Base-by-base conservation (phyloP, 1,140 invertebrate species). In the Eumaeus atala region DNA sequence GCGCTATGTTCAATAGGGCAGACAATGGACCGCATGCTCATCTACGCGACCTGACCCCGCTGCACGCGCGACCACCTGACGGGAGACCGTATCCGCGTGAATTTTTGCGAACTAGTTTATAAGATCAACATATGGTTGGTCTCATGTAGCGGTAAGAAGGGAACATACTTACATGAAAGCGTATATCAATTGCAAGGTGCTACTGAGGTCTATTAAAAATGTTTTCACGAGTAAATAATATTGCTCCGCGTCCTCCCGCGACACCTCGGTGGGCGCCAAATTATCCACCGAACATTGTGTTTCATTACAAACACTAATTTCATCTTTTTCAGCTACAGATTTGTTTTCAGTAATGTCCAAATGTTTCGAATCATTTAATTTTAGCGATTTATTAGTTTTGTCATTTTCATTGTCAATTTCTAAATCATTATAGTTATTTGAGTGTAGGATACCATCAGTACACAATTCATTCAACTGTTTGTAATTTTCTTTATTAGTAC, bases 151-250 rank as follows among this genome's bases (percentile, higher is more conserved):
- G 10, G 3, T 11, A 11, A 11, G 36, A 7, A 11, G 9, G 5
- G 12, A 38, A 38, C 17, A 9, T 16, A 44, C 40, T 44, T 9
- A 44, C 40, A 44, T 44, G 17, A 44, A 44, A 18, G 40, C 12
- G 14, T 44, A 16, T 44, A 44, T 44, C 17, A 14, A 44, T 9
- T 16, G 40, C 12, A 44, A 17, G 6, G n/a, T 14, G 9, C 9
- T 16, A 44, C 40, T 44, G 40, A 44, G 40, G 9, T 44, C 40
- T 0, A 9, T 44, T 16, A 44, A 44, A 44, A 44, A 44, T 9
- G 5, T 44, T 16, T 44, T 44, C 12, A 44, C 40, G 1, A 44
- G 14, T 9, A 44, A 44, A 17, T 44, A 44, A 44, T 44, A 17
- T 9, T 44, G 14, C 12, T 44, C 7, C 4, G 40, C 40, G 14